Evolutionary conservation across 2,888 invertebrate genomes (phyloP).

Genomic region (Drosophila diplacantha): DNA sequence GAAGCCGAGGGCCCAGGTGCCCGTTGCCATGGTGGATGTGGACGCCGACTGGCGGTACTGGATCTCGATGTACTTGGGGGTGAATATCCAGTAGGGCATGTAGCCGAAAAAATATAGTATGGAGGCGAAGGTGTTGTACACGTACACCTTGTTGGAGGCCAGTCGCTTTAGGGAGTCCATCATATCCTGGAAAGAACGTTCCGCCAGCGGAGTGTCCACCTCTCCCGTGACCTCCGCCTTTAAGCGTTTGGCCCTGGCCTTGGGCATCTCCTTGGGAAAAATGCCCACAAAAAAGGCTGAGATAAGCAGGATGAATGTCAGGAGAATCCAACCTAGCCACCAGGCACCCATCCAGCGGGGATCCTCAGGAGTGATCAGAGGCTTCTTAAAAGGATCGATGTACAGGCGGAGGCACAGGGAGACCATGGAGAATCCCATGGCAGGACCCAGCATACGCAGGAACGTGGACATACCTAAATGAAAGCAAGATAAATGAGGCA

Average conservation of each 20-base stretch:
- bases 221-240: slow-evolving; percentile 3
- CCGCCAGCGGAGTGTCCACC: neutral
- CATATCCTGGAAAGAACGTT: slow-evolving; percentile 80
- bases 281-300: slow-evolving; percentile 81
- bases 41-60: slow-evolving; percentile 87
- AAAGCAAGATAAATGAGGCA: neutral
- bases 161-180: slow-evolving; percentile 81
- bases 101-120: slow-evolving; percentile 85
- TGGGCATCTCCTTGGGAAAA: slow-evolving; percentile 84
- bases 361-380: slow-evolving; percentile 82
- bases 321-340: slow-evolving; percentile 86
- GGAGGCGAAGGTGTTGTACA: slow-evolving; percentile 84
- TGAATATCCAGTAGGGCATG: slow-evolving; percentile 87
- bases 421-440: slow-evolving; percentile 83
- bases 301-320: slow-evolving; percentile 80
- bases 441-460: slow-evolving; percentile 79
- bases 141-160: slow-evolving; percentile 82
- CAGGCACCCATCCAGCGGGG: slow-evolving; percentile 89
- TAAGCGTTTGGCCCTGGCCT: slow-evolving; percentile 80
- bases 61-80: slow-evolving; percentile 89
- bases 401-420: slow-evolving; percentile 82
- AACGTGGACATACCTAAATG: slow-evolving; percentile 82
- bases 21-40: slow-evolving; percentile 83
- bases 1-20: slow-evolving; percentile 82
- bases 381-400: slow-evolving; percentile 81